Evolutionary conservation across 2,797 vertebrate species (phyloP), one percentile per base, ranked within the genome.

Genomic region (Pempheris klunzingeri): DNA sequence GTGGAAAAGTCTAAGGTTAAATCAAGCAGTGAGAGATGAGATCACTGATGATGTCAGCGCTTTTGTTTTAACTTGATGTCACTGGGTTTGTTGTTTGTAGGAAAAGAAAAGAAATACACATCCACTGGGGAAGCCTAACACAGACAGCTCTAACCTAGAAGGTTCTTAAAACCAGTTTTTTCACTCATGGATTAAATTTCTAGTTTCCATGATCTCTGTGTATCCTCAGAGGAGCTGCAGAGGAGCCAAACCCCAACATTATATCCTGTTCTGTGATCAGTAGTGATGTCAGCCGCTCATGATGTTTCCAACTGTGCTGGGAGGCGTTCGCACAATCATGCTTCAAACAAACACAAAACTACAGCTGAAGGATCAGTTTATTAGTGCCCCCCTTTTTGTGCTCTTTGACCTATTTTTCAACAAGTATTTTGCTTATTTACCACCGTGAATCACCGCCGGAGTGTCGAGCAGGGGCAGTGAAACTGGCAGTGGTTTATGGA

Each of bases 1-100:
- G 81, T 80, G 86, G 86, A 82, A 78, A 88, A 83, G 83, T 38
- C 38, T 49, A 63, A 83, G 85, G 81, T 88, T 80, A 84, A 81
- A 87, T 88, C 82, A 74, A 87, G 65, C 77, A 53, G 72, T 65
- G 71, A 77, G 77, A 80, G 75, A 90, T 90, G 89, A 91, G 85
- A 83, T 93, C 91, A 92, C 61, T 41, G 64, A 82, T 93, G 89
- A 91, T 74, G 84, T 92, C 90, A 88, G n/a, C 75, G 41, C 83
- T 75, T 90, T 88, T 81, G 83, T 88, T 86, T 90, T 49, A 74
- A 58, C 72, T 53, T 77, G 41, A 77, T 67, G 75, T 90, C 81
- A 38, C 71, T 47, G 84, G 67, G 77, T 84, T 82, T 81, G 82
- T 88, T 89, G 88, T 87, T 86, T 74, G 80, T 58, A 71, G 43